These are phyloP conservation scores for Rhadina sibilatrix DNA, from an alignment of 2,113 vertebrate species.

Conservation along the genomic window DNA sequence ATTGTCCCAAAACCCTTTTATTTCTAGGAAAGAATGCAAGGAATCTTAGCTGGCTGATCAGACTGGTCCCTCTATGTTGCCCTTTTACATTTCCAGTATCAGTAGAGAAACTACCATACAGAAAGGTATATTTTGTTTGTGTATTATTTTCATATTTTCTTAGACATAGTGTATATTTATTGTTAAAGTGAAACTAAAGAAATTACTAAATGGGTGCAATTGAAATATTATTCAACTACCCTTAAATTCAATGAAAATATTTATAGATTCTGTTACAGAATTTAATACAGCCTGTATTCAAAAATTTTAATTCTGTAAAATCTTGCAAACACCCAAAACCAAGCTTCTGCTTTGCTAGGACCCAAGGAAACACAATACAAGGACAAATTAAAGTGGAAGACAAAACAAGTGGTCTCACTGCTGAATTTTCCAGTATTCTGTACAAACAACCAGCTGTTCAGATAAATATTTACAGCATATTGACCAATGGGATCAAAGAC, in stretches of 20 bases:
- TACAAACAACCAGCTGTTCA: not conserved
- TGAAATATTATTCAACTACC: not conserved
- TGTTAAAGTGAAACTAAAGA: not conserved
- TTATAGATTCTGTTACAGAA: not conserved
- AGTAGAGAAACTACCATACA: not conserved
- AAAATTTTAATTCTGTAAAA: not conserved
- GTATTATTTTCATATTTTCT: not conserved
- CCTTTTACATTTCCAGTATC: not conserved
- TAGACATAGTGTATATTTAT: not conserved
- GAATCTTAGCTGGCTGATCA: not conserved
- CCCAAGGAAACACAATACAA: not conserved
- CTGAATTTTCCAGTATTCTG: not conserved
- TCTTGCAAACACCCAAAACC: not conserved
- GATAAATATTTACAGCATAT: not conserved
- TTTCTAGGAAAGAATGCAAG: not conserved
- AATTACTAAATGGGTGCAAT: not conserved
- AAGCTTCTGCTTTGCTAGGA: not conserved
- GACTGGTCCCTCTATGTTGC: not conserved
- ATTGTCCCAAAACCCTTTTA: not conserved
- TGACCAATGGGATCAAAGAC: not conserved
- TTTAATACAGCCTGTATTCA: not conserved
- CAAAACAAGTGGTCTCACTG: not conserved
- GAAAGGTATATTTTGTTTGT: not conserved
- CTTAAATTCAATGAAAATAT: not conserved
- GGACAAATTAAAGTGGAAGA: not conserved